Conservation (phyloP, 2,113 vertebrate genomes). For the Pelmatolapia mariae region DNA sequence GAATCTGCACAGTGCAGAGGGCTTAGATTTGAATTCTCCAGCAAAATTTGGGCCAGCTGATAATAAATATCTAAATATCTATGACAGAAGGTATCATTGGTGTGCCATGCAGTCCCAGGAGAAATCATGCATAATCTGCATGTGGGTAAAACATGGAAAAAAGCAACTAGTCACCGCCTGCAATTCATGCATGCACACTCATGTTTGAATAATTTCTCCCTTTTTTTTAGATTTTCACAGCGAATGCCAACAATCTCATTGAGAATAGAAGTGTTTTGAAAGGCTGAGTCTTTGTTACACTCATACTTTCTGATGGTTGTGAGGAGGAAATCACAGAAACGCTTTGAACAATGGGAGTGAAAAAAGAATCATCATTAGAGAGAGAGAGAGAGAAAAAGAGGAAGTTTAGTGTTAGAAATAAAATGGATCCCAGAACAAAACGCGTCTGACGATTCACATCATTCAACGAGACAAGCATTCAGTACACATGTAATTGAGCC, state of each 20-base stretch:
- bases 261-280: neutral
- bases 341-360: neutral
- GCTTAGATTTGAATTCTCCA: neutral
- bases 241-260: neutral
- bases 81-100: neutral
- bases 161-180: neutral
- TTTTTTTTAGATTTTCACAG: constrained; percentile 4
- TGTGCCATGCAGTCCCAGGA: neutral
- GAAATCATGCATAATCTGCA: neutral
- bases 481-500: neutral
- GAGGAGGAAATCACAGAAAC: neutral
- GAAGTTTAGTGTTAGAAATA: neutral
- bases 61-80: neutral
- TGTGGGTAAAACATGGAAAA: neutral
- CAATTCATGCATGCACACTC: neutral
- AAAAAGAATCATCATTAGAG: neutral
- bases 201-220: constrained; percentile 21
- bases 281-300: neutral
- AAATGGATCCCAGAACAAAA: neutral
- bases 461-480: neutral
- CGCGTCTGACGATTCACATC: neutral
- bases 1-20: neutral
- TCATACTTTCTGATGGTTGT: neutral
- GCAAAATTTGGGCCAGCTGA: neutral
- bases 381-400: neutral